Base-by-base conservation (phyloP, 2,113 vertebrate species). In the Trachemys scripta region DNA sequence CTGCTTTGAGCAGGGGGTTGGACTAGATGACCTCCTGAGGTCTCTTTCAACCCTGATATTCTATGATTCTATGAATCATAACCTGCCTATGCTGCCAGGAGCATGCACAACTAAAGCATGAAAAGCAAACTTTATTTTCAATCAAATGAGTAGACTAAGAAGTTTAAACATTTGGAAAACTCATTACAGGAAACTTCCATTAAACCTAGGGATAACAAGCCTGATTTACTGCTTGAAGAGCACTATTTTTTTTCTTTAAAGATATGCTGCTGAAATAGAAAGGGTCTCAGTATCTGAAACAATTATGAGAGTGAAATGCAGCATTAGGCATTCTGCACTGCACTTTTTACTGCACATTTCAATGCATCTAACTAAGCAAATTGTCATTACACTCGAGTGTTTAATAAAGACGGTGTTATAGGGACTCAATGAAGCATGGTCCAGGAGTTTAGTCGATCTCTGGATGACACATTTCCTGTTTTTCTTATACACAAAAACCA, bases 161-260 rank as follows among this genome's bases (percentile, higher is more conserved):
- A 92, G 80, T 95, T 94, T 93, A 96, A 54, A 90, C 95, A 95
- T 94, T 95, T 93, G 87, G 83, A 96, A 95, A 95, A 88, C 96
- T 96, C 95, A 96, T 96, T 95, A 95, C 85, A 95, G 90, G 62
- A 93, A 95, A 95, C 90, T 97, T 97, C 31, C 93, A 96, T 95
- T 85, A 95, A 96, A 95, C 62, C 93, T 91, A 53, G 51, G 59
- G 20, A 87, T 95, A 96, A 93, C 85, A 85, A 96, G 89, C 56
- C 27, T 95, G 96, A 96, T 91, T 93, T 96, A 94, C 31, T 78
- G 90, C 96, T 95, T 84, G 53, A 90, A 17, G 92, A 94, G 94
- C 95, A 5, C 27, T 81, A 13, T 10, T 84, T 56, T 13, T 47
- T 92, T 94, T n/a, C n/a, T 87, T 82, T 79, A 92, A 95, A 96